Conservation (phyloP, 2,113 vertebrate genomes). For the Macquaria ambigua region DNA sequence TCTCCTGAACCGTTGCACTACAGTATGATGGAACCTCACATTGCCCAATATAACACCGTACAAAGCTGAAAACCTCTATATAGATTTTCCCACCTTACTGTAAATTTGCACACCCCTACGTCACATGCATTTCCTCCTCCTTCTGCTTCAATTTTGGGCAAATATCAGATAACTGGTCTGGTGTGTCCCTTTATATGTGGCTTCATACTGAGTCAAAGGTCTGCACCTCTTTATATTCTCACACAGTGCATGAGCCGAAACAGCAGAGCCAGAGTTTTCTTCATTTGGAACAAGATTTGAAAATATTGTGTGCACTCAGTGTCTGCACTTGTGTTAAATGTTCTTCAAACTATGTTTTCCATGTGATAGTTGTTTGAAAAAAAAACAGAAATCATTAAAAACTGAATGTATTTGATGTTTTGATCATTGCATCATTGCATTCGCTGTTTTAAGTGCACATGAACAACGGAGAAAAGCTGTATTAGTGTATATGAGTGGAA, state of each 20-base stretch:
- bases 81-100: no score
- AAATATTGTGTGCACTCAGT: not conserved
- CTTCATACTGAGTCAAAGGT: not conserved
- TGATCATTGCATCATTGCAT: not conserved
- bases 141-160: not conserved
- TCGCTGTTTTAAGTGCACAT: not conserved
- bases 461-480: constrained; percentile 17
- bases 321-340: not conserved
- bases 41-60: not conserved
- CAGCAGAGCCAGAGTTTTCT: not conserved
- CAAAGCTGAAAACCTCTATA: not conserved
- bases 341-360: not conserved
- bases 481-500: constrained; percentile 1
- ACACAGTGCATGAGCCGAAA: not conserved
- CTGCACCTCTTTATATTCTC: not conserved
- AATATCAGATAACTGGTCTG: not conserved
- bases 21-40: not conserved
- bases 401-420: not conserved
- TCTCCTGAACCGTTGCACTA: not conserved
- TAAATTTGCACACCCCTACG: not conserved
- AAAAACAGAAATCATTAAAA: not conserved
- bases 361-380: not conserved
- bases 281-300: not conserved
- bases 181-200: not conserved
- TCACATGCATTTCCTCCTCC: not conserved